Evolutionary conservation across 2,113 vertebrate species (phyloP).

Genomic region (Athene noctua): DNA sequence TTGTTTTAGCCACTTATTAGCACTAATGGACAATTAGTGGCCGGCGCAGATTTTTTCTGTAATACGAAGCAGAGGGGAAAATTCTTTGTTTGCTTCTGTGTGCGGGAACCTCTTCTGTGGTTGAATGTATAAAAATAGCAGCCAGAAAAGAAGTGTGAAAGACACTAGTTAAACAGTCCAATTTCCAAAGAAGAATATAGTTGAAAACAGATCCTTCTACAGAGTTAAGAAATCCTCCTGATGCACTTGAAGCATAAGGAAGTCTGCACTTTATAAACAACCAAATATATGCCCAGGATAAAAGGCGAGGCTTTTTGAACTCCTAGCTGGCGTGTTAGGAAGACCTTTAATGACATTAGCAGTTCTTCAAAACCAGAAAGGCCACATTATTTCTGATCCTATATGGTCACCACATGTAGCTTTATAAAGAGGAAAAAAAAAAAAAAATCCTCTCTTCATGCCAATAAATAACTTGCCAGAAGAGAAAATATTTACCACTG

Average conservation of each 20-base stretch:
- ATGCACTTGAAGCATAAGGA: slow-evolving; percentile 59
- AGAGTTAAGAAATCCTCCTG: slow-evolving; percentile 24
- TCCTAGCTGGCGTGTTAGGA: slow-evolving; percentile 57
- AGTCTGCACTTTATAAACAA: slow-evolving; percentile 68
- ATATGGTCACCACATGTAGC: slow-evolving; percentile 67
- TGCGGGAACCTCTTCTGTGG: slow-evolving; percentile 17
- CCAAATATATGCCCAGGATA: slow-evolving; percentile 53
- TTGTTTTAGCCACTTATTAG: slow-evolving; percentile 70
- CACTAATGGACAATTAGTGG: slow-evolving; percentile 69
- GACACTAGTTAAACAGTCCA: slow-evolving; percentile 29
- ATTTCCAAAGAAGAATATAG: slow-evolving; percentile 53
- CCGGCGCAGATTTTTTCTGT: neutral
- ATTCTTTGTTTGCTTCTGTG: slow-evolving; percentile 56
- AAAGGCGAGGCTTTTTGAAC: slow-evolving; percentile 64
- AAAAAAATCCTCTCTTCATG: slow-evolving; percentile 5
- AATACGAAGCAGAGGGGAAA: neutral
- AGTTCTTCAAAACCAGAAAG: slow-evolving; percentile 69
- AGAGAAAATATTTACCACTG: slow-evolving; percentile 69
- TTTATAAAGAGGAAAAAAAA: neutral
- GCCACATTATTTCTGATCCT: slow-evolving; percentile 57
- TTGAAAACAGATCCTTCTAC: slow-evolving; percentile 50
- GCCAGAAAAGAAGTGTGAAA: slow-evolving; percentile 55
- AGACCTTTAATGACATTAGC: slow-evolving; percentile 72
- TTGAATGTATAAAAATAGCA: slow-evolving; percentile 59
- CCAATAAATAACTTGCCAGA: slow-evolving; percentile 66